Percentiles rank a stretch among this genome's conserved stretches.
Conservation (phyloP, 2,113 vertebrate genomes). For the Sitta europaea region DNA sequence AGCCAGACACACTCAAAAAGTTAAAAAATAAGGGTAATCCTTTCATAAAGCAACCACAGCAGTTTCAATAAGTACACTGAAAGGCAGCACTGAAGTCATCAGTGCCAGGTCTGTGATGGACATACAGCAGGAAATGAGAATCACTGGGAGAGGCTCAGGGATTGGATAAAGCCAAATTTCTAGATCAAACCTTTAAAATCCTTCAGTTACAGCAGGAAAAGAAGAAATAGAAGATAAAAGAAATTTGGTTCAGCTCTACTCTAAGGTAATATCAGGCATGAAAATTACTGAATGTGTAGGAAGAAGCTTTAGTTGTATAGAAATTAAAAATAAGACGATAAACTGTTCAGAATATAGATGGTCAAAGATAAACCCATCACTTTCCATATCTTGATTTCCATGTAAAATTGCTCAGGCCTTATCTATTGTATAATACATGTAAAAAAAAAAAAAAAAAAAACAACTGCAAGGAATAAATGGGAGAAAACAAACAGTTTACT, state of each 20-base stretch:
- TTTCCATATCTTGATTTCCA: not conserved
- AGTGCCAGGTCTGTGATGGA: not conserved
- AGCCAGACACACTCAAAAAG: rapidly evolving
- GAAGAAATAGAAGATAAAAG: not conserved
- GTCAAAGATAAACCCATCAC: not conserved
- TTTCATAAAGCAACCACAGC: not conserved
- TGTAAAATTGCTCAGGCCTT: not conserved
- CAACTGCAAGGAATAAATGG: not conserved
- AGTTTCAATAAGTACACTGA: not conserved
- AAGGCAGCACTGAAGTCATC: not conserved
- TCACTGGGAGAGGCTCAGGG: not conserved
- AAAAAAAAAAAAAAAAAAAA: not conserved
- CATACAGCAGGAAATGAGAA: not conserved
- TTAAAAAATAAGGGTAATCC: not conserved
- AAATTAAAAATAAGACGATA: not conserved
- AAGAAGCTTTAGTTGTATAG: not conserved
- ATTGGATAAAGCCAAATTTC: not conserved
- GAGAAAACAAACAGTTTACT: not conserved
- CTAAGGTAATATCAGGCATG: not conserved
- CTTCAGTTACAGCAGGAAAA: not conserved
- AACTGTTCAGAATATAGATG: not conserved
- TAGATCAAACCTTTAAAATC: not conserved
- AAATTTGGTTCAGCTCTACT: not conserved
- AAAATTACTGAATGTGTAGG: not conserved
- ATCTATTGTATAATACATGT: not conserved